These are phyloP conservation scores for Stomatorhinus walkeri DNA, from an alignment of 2,797 vertebrate genomes.

Conservation along the genomic window DNA sequence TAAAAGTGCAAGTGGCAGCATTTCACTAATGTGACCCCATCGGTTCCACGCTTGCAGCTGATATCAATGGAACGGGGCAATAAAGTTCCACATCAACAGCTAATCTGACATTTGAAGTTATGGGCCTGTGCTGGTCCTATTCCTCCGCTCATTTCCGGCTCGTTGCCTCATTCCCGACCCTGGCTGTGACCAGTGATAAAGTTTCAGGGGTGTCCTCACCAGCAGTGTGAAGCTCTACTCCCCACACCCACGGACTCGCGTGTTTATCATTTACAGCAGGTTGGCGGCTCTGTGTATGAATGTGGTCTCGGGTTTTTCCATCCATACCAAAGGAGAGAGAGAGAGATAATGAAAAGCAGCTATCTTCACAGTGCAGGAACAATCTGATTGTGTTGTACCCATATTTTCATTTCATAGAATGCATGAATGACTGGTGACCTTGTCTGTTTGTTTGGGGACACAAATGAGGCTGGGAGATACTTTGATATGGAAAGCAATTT, in stretches of 20 bases:
- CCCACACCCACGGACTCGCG: neutral
- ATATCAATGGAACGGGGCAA: constrained; percentile 50
- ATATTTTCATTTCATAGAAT: constrained; percentile 46
- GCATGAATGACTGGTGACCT: constrained; percentile 56
- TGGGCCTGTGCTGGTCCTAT: constrained; percentile 17
- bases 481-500: constrained; percentile 34
- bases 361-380: constrained; percentile 66
- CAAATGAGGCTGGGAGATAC: constrained; percentile 42
- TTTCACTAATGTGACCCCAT: constrained; percentile 44
- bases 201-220: neutral
- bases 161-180: neutral
- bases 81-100: constrained; percentile 42
- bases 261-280: neutral
- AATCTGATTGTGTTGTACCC: constrained; percentile 47
- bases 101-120: constrained; percentile 48
- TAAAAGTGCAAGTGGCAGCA: constrained; percentile 39
- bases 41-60: constrained; percentile 44
- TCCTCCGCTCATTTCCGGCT: neutral
- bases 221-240: neutral
- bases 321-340: constrained; percentile 40
- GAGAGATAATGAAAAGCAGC: constrained; percentile 42
- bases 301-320: neutral
- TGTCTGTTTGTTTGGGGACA: constrained; percentile 40
- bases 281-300: neutral
- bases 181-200: neutral